Conservation (phyloP, 2,888 invertebrate species). For the Aspidiotus destructor region DNA sequence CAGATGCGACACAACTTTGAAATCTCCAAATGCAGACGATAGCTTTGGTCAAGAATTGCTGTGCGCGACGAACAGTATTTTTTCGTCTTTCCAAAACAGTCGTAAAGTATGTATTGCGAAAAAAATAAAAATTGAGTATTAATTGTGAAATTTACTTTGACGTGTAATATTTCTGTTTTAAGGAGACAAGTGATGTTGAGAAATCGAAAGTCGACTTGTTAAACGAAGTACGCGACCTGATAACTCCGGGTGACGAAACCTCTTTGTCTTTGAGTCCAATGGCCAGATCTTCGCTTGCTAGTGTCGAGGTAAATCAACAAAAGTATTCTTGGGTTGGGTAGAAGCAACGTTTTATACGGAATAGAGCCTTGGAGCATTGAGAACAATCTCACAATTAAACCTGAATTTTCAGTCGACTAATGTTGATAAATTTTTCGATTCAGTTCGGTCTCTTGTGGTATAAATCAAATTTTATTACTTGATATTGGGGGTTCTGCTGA, state of each 20-base stretch:
- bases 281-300: conserved; percentile 8
- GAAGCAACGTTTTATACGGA: too few species aligned
- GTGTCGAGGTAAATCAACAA: conserved; percentile 19
- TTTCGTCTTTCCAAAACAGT: conserved; percentile 24
- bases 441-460: background rate
- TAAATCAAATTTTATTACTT: too few species aligned
- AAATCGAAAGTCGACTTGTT: conserved; percentile 1
- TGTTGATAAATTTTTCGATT: background rate
- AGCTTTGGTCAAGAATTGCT: conserved; percentile 25
- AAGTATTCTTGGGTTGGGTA: background rate
- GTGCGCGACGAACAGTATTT: conserved; percentile 23
- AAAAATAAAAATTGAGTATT: background rate
- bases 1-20: conserved; percentile 6
- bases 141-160: background rate
- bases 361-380: too few species aligned
- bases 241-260: background rate
- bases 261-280: conserved; percentile 16
- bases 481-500: too few species aligned
- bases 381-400: too few species aligned
- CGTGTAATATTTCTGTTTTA: background rate
- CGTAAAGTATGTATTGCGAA: conserved; percentile 7
- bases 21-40: conserved; percentile 3
- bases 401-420: background rate
- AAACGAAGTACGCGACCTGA: conserved; percentile 18
- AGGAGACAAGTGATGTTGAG: conserved; percentile 15